Evolutionary conservation across 2,113 vertebrate species (phyloP).

Genomic region (Macroglossus sobrinus): DNA sequence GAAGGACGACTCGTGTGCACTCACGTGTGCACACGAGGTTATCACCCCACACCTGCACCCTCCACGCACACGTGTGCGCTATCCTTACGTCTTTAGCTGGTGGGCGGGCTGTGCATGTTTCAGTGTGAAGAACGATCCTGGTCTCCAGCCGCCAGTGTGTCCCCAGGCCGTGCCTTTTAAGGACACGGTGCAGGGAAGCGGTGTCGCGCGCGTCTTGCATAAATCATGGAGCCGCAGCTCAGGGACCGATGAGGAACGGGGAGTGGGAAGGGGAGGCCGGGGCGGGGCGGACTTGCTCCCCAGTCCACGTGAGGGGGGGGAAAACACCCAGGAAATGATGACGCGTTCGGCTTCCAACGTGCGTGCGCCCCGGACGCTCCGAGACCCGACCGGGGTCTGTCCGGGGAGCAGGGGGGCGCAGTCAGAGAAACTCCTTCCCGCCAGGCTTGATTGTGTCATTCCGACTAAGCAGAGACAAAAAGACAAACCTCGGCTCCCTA

Average conservation of each 20-base stretch:
- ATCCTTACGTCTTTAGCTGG: background rate
- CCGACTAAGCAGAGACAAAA: constrained; percentile 89
- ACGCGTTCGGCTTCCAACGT: background rate
- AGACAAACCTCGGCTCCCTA: constrained; percentile 88
- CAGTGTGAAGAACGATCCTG: background rate
- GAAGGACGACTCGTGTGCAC: background rate
- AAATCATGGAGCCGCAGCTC: background rate
- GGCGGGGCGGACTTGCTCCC: fast-evolving
- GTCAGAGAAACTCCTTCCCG: constrained; percentile 82
- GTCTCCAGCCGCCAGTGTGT: background rate
- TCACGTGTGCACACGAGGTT: constrained; percentile 27
- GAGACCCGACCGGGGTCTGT: constrained; percentile 20
- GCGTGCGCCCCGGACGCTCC: background rate
- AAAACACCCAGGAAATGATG: background rate
- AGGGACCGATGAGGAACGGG: background rate
- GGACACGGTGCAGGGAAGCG: background rate
- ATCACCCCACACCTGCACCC: constrained; percentile 25
- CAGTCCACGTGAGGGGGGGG: background rate
- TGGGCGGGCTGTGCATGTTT: background rate
- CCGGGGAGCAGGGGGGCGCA: constrained; percentile 66
- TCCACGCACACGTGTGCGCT: background rate
- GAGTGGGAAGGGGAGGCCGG: background rate
- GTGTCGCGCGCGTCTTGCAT: background rate
- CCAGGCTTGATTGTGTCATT: constrained; percentile 85
- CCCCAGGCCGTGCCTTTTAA: background rate